These are phyloP conservation scores for Naja naja DNA, from an alignment of 2,113 vertebrate genomes.

Conservation along the genomic window DNA sequence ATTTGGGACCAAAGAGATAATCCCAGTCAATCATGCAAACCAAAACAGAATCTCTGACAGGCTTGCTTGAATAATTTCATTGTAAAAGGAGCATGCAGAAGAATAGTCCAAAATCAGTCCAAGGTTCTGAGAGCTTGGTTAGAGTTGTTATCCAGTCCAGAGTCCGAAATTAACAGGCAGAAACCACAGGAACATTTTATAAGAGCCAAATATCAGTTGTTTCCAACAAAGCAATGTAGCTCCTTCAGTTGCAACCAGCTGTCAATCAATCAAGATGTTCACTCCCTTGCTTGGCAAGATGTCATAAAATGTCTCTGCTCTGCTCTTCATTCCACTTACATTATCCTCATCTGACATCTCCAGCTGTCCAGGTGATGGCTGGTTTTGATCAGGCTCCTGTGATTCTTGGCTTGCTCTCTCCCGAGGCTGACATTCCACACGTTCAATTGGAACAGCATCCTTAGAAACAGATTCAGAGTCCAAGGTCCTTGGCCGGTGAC, in stretches of 20 bases:
- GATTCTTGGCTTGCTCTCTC: background rate
- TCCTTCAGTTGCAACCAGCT: background rate
- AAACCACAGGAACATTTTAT: background rate
- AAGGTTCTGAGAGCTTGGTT: background rate
- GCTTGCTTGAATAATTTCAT: background rate
- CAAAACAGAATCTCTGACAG: background rate
- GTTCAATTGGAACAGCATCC: background rate
- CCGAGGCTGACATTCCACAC: background rate
- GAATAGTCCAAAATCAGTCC: background rate
- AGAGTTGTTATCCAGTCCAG: background rate
- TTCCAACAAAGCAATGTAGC: background rate
- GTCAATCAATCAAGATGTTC: background rate
- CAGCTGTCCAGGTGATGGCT: background rate
- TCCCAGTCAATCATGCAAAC: background rate
- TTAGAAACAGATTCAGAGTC: background rate
- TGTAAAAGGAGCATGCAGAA: background rate
- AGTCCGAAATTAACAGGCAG: background rate
- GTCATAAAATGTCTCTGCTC: background rate
- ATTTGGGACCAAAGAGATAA: background rate
- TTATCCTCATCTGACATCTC: background rate
- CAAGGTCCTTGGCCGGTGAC: background rate
- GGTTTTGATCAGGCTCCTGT: background rate
- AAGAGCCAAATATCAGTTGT: background rate
- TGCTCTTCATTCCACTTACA: background rate
- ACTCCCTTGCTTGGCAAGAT: background rate